Percentiles rank a stretch among this genome's conserved stretches.
These are phyloP conservation scores for Sus scrofa DNA, from an alignment of 2,113 vertebrate species.

Conservation along the genomic window T2T-Sscrofa CM000826.6:96221001-96221500, in stretches of 20 bases:
- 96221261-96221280: slow-evolving; percentile 12
- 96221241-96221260: slow-evolving; percentile 41
- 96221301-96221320: slow-evolving; percentile 62
- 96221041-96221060: slow-evolving; percentile 1
- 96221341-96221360: slow-evolving; percentile 73
- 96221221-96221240: slow-evolving; percentile 52
- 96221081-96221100: not conserved
- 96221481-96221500: slow-evolving; percentile 72
- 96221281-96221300: slow-evolving; percentile 15
- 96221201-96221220: slow-evolving; percentile 56
- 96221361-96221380: slow-evolving; percentile 69
- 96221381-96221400: slow-evolving; percentile 78
- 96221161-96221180: not conserved
- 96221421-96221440: slow-evolving; percentile 44
- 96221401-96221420: slow-evolving; percentile 65
- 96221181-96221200: slow-evolving; percentile 51
- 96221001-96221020: not conserved
- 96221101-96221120: not conserved
- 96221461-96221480: slow-evolving; percentile 30
- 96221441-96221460: slow-evolving; percentile 14
- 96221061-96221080: slow-evolving; percentile 11
- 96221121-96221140: slow-evolving; percentile 20
- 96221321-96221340: slow-evolving; percentile 70
- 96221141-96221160: not conserved
- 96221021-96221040: not conserved